Percentiles rank a stretch among this genome's conserved stretches.
These are phyloP conservation scores for Borostomias antarcticus DNA, from an alignment of 2,797 vertebrate genomes.

Conservation along the genomic window DNA sequence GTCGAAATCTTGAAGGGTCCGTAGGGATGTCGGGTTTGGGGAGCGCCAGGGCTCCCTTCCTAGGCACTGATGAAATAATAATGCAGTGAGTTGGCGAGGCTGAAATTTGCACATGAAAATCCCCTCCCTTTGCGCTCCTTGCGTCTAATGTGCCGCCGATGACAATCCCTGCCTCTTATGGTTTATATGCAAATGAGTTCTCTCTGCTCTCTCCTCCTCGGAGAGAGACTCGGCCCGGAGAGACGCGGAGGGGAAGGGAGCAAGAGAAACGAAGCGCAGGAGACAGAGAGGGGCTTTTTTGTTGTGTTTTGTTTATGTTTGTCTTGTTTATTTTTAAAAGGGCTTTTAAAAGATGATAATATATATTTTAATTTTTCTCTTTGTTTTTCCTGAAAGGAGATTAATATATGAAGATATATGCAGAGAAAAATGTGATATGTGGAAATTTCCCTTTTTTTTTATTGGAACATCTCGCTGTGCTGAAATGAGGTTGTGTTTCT, in stretches of 20 bases:
- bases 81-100: slow-evolving; percentile 70
- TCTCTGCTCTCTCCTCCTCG: slow-evolving; percentile 55
- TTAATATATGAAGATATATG: slow-evolving; percentile 55
- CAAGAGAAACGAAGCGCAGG: slow-evolving; percentile 40
- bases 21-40: slow-evolving; percentile 63
- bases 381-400: slow-evolving; percentile 67
- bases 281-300: slow-evolving; percentile 72
- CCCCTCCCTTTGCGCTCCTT: slow-evolving; percentile 60
- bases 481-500: slow-evolving; percentile 46
- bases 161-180: slow-evolving; percentile 75
- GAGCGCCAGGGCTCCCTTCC: slow-evolving; percentile 61
- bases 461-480: slow-evolving; percentile 68
- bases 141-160: slow-evolving; percentile 69
- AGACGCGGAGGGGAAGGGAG: neutral
- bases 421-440: slow-evolving; percentile 62
- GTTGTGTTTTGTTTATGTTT: slow-evolving; percentile 80
- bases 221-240: slow-evolving; percentile 62
- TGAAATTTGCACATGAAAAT: slow-evolving; percentile 85
- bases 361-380: slow-evolving; percentile 75
- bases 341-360: slow-evolving; percentile 78
- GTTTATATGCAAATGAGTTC: slow-evolving; percentile 79
- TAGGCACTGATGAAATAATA: slow-evolving; percentile 80
- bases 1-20: slow-evolving; percentile 70
- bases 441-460: slow-evolving; percentile 66
- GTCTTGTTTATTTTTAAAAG: slow-evolving; percentile 78